Conservation (phyloP, 2,113 vertebrate genomes). For the Dendropsophus ebraccatus region DNA sequence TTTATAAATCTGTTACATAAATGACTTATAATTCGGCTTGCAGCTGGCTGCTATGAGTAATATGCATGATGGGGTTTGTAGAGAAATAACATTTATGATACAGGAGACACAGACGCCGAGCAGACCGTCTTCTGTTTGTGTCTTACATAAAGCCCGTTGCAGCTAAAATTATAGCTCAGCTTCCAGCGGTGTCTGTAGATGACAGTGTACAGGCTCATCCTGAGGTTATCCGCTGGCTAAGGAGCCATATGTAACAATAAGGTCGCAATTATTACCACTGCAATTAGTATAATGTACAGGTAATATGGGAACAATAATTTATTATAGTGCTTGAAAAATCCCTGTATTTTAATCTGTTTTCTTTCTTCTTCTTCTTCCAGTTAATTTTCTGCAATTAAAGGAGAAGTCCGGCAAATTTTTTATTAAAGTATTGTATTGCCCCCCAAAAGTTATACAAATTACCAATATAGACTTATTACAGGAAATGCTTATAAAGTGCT, state of each 20-base stretch:
- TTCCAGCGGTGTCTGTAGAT: not conserved
- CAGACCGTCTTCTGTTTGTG: not conserved
- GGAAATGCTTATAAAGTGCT: no score
- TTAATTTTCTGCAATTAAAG: no score
- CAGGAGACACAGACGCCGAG: not conserved
- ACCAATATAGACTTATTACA: no score
- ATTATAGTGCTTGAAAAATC: no score
- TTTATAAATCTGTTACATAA: constrained; percentile 20
- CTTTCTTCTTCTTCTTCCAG: no score
- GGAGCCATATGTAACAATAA: not conserved
- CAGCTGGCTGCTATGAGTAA: constrained; percentile 42
- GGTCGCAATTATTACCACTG: not conserved
- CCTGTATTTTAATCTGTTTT: no score
- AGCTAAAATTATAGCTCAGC: not conserved
- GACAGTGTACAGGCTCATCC: not conserved
- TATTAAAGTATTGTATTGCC: no score
- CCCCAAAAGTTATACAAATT: no score
- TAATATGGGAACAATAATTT: no score
- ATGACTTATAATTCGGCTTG: constrained; percentile 33
- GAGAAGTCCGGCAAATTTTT: no score
- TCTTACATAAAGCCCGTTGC: not conserved
- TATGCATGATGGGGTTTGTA: not conserved
- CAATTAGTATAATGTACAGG: no score
- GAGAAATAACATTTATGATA: not conserved
- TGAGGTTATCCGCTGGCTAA: not conserved